Evolutionary conservation across 2,113 vertebrate genomes (phyloP), one percentile per base, ranked within the genome.

Genomic region (Sinocyclocheilus grahami): DNA sequence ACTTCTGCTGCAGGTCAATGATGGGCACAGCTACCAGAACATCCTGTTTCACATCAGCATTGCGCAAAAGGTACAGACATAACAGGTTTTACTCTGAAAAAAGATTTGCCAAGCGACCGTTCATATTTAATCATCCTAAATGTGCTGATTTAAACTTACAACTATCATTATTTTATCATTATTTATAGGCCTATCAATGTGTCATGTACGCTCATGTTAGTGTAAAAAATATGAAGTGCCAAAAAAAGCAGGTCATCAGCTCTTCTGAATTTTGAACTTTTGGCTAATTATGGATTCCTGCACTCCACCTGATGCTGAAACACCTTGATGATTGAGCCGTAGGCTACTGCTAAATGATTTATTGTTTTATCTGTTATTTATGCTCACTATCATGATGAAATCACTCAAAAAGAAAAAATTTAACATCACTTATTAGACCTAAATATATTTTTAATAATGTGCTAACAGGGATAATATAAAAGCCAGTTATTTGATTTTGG

Each of bases 11-110:
- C 98, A 99, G 93, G 93, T 95, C 85, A 97, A 90, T 0, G 98
- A 99, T 2, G 97, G 97, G 0, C 93, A 97, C 93, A 96, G 94
- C 93, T 96, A 97, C 94, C 95, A 83, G 89, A 99, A 98, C 77
- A 1, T 98, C 69, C 95, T 98, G 1, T 94, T 98, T 51, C 93
- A 48, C 5, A 22, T 98, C 67, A 93, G 88, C 77, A 89, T 96
- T 53, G 77, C 71, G 67, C 94, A 95, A 60, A 89, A 96, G 97
- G 98, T 99, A 94, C 8, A 90, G 14, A 0, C 39, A 67, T 11
- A 16, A 27, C n/a, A 48, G 80, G 11, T 16, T 78, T 82, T 18
- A 24, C n/a, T 14, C 10, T 33, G 1, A 0, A 14, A 71, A 82
- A 33, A 9, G 3, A 42, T 53, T 77, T 77, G n/a, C 42, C 27